Conservation (phyloP, 2,888 invertebrate species). For the Lydus trimaculatus region DNA sequence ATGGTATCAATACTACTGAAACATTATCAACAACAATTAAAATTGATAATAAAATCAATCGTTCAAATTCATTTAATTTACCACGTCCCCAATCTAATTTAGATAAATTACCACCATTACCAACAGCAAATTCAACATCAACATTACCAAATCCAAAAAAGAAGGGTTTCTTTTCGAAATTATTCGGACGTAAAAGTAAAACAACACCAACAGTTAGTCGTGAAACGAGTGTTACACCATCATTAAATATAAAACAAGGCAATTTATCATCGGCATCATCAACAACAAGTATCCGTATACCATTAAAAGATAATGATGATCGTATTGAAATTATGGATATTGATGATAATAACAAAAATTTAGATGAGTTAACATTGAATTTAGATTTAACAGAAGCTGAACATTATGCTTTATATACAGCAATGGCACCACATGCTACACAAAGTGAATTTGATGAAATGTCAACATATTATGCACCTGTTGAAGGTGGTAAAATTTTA, state of each 20-base stretch:
- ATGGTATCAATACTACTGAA: too few species aligned
- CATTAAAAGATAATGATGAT: conserved; percentile 65
- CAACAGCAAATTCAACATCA: conserved; percentile 47
- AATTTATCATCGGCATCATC: conserved; percentile 45
- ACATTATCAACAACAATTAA: conserved; percentile 41
- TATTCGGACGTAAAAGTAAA: conserved; percentile 67
- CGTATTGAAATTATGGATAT: conserved; percentile 19
- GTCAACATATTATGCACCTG: conserved; percentile 85
- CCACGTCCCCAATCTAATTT: conserved; percentile 52
- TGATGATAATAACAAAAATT: conserved; percentile 31
- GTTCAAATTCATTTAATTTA: conserved; percentile 53
- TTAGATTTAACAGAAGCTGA: conserved; percentile 85
- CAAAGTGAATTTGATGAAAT: conserved; percentile 88
- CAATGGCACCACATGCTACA: conserved; percentile 85
- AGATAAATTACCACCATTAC: conserved; percentile 59
- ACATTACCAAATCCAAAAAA: conserved; percentile 67
- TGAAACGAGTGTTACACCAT: conserved; percentile 45
- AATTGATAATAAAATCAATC: conserved; percentile 37
- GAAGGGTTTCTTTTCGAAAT: conserved; percentile 69
- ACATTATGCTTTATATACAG: conserved; percentile 86
- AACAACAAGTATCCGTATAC: conserved; percentile 67
- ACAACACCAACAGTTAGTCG: conserved; percentile 54
- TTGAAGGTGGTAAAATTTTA: conserved; percentile 79
- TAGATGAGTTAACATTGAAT: conserved; percentile 55
- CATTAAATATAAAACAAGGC: conserved; percentile 57